Evolutionary conservation across 2,888 invertebrate genomes (phyloP).

Genomic region (Drosophila paramelanica): DNA sequence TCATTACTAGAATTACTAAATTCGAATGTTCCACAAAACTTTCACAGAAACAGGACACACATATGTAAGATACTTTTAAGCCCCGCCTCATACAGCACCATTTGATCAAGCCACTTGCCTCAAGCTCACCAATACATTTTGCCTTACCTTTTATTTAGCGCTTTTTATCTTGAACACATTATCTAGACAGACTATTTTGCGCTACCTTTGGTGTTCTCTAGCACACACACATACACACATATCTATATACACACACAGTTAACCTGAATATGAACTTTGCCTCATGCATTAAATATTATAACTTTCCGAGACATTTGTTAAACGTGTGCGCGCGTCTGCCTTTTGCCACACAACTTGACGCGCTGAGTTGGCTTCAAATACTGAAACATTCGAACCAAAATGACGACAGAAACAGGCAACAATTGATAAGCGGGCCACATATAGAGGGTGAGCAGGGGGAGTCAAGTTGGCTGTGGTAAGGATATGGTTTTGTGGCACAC

Average conservation of each 20-base stretch:
- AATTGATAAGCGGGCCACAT: slow-evolving; percentile 56
- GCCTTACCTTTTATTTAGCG: slow-evolving; percentile 5
- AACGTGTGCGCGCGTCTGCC: neutral
- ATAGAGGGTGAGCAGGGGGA: neutral
- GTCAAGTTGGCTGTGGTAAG: slow-evolving; percentile 29
- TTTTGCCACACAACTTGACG: slow-evolving; percentile 45
- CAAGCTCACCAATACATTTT: slow-evolving; percentile 3
- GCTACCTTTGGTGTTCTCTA: slow-evolving; percentile 24
- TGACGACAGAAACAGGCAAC: slow-evolving; percentile 33
- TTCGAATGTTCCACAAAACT: neutral
- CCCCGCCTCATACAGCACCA: neutral
- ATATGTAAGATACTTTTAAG: neutral
- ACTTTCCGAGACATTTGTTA: slow-evolving; percentile 24
- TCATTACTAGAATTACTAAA: neutral
- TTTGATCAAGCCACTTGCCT: neutral
- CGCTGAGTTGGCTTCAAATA: slow-evolving; percentile 49
- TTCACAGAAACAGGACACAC: neutral
- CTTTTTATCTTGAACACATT: slow-evolving; percentile 21
- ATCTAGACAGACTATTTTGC: slow-evolving; percentile 11
- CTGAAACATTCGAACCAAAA: slow-evolving; percentile 28
- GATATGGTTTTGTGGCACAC: slow-evolving; percentile 12
- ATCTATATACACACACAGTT: slow-evolving; percentile 9
- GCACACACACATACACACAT: slow-evolving; percentile 6
- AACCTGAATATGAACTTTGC: slow-evolving; percentile 32
- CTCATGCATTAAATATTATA: slow-evolving; percentile 47